Conservation (phyloP, 2,797 vertebrate genomes). For the Anisognathus igniventris region DNA sequence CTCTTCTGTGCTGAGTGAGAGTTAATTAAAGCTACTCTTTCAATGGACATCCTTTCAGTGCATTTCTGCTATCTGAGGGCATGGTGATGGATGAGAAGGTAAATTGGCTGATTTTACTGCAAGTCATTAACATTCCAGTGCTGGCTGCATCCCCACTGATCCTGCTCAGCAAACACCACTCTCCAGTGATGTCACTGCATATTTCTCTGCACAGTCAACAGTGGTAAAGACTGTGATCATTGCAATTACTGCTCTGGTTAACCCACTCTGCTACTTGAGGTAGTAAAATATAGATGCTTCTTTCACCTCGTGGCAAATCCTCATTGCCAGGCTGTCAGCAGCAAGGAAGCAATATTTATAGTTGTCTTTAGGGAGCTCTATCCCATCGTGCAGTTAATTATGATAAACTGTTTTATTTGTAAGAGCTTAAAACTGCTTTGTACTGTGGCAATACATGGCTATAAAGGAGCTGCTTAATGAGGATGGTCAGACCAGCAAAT, state of each 20-base stretch:
- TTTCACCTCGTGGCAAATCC: conserved; percentile 7
- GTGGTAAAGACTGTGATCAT: not conserved
- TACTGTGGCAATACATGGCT: not conserved
- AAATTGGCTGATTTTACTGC: not conserved
- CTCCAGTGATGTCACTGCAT: not conserved
- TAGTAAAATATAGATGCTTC: conserved; percentile 12
- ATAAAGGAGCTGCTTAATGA: not conserved
- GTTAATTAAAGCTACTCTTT: not conserved
- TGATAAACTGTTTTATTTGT: conserved; percentile 55
- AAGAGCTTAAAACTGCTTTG: conserved; percentile 1
- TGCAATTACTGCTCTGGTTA: not conserved
- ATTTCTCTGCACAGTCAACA: not conserved
- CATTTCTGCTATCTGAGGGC: not conserved
- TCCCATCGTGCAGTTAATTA: conserved; percentile 33
- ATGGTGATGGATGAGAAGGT: not conserved
- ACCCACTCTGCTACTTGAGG: not conserved
- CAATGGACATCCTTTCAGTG: not conserved
- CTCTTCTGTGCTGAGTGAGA: not conserved
- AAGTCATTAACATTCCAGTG: not conserved
- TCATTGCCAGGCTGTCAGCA: not conserved
- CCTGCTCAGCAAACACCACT: not conserved
- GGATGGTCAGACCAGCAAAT: not conserved
- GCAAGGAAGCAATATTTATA: conserved; percentile 40
- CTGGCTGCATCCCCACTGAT: not conserved
- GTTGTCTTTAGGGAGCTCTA: conserved; percentile 36